These are phyloP conservation scores for Conopomorpha cramerella DNA, from an alignment of 1,140 invertebrate species.

Conservation along the genomic window DNA sequence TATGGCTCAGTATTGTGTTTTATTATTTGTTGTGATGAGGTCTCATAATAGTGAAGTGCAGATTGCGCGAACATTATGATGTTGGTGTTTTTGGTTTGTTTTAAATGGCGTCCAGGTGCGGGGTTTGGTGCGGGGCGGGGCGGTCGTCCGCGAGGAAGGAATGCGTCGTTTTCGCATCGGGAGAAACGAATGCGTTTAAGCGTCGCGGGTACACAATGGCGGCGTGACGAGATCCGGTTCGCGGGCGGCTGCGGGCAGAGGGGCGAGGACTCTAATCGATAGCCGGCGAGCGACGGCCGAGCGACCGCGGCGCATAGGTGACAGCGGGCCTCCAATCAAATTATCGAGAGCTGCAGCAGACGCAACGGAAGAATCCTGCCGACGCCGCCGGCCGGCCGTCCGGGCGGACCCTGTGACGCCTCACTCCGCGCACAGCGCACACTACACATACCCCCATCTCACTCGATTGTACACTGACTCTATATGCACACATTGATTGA, in stretches of 20 bases:
- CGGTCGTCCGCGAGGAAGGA: conserved; percentile 51
- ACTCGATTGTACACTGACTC: too few species aligned
- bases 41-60: too few species aligned
- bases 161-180: conserved; percentile 61
- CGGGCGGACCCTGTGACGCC: conserved; percentile 21
- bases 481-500: conserved; percentile 23
- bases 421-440: conserved; percentile 19
- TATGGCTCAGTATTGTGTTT: too few species aligned
- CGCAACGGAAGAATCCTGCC: conserved; percentile 39
- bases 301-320: conserved; percentile 56
- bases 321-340: conserved; percentile 59
- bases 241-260: conserved; percentile 39
- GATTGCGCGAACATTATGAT: too few species aligned
- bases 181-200: conserved; percentile 61
- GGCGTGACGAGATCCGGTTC: conserved; percentile 59
- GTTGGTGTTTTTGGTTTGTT: too few species aligned
- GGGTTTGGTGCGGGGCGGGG: conserved; percentile 25
- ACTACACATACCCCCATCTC: conserved; percentile 5
- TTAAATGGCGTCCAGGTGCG: too few species aligned
- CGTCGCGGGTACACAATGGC: conserved; percentile 59
- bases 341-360: too few species aligned
- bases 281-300: conserved; percentile 60
- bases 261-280: conserved; percentile 57
- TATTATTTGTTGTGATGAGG: too few species aligned
- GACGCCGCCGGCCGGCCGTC: conserved; percentile 30